These are phyloP conservation scores for Calidris pygmaea DNA, from an alignment of 2,113 vertebrate genomes.

Conservation along the genomic window DNA sequence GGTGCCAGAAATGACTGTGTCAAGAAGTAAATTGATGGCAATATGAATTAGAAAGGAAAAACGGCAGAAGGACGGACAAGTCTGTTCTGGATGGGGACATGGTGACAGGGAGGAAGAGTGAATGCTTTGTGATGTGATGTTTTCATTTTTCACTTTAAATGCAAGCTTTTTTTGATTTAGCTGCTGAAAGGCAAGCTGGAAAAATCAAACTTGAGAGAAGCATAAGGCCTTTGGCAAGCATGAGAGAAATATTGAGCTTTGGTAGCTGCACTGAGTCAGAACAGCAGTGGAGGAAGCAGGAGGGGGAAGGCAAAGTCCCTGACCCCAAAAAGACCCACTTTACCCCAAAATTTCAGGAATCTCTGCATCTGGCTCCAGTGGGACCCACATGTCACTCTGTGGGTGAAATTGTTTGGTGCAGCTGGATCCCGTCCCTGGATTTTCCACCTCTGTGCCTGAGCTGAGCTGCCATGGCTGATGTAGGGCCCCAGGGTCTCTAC, in stretches of 20 bases:
- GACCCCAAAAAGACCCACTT: neutral
- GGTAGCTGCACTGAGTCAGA: neutral
- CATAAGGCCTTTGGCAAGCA: neutral
- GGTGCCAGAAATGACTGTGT: conserved; percentile 61
- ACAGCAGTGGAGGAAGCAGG: neutral
- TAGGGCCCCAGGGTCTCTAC: fast-evolving
- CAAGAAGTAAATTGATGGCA: conserved; percentile 71
- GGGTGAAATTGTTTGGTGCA: neutral
- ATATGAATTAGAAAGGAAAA: conserved; percentile 70
- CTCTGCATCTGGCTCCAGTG: neutral
- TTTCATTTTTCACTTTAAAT: conserved; percentile 64
- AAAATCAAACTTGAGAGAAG: neutral
- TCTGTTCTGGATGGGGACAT: conserved; percentile 55
- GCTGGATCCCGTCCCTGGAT: neutral
- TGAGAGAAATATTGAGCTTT: neutral
- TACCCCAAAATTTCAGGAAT: neutral
- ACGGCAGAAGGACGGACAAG: conserved; percentile 54
- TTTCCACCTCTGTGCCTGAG: neutral
- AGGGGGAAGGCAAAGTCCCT: neutral
- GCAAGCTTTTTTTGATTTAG: conserved; percentile 47
- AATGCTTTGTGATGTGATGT: conserved; percentile 52
- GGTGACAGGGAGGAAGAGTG: conserved; percentile 55
- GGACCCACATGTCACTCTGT: fast-evolving
- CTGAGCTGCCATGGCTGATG: neutral
- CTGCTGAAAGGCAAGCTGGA: neutral